Conservation (phyloP, 2,113 vertebrate genomes). For the Patagioenas fasciata region DNA sequence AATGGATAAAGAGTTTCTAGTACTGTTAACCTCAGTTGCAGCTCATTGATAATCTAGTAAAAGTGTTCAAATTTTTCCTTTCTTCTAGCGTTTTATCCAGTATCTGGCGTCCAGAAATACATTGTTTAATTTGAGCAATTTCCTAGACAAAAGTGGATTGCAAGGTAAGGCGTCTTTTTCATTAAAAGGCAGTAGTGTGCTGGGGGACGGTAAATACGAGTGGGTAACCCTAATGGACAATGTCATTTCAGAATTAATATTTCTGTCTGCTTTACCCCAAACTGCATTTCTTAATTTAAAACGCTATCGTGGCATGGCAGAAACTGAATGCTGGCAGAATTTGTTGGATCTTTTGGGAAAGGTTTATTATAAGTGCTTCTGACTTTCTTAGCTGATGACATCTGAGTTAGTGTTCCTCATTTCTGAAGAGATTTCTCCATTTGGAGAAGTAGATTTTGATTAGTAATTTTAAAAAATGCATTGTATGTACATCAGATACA, state of each 20-base stretch:
- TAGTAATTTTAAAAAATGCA: background rate
- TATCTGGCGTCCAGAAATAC: slow-evolving; percentile 98
- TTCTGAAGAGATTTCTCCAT: background rate
- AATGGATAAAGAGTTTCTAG: background rate
- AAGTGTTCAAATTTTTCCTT: slow-evolving; percentile 10
- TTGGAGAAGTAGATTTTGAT: background rate
- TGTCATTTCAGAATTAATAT: background rate
- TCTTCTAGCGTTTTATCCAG: slow-evolving; percentile 91
- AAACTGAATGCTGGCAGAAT: background rate
- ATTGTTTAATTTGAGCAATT: slow-evolving; percentile 98
- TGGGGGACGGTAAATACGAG: background rate
- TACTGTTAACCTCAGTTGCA: background rate
- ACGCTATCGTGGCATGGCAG: background rate
- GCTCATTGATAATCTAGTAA: background rate
- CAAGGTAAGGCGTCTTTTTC: slow-evolving; percentile 81
- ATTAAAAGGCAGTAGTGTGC: background rate
- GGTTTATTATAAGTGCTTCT: background rate
- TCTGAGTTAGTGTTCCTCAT: background rate
- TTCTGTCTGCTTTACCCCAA: background rate
- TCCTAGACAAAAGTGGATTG: slow-evolving; percentile 98
- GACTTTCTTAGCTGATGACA: background rate
- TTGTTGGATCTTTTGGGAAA: background rate
- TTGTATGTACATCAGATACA: background rate
- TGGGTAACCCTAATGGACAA: background rate
- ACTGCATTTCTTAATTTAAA: background rate